Conservation (phyloP, 2,797 vertebrate genomes). For the Phylloscopus collybita region DNA sequence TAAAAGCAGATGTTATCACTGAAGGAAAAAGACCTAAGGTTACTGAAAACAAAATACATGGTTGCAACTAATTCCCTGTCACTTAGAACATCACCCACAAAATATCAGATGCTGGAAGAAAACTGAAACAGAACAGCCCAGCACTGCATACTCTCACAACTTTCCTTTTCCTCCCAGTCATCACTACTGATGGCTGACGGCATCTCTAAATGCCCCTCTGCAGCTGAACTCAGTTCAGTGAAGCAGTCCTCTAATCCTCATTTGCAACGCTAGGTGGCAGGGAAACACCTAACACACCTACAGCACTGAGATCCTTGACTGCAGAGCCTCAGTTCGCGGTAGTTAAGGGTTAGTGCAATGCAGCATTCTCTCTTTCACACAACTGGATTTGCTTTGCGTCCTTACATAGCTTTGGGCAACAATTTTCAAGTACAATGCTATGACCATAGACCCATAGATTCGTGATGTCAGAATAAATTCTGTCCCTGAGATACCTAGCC, state of each 20-base stretch:
- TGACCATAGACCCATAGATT: not conserved
- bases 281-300: not conserved
- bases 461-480: not conserved
- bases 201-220: not conserved
- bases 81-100: not conserved
- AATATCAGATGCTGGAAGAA: not conserved
- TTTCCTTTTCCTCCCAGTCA: accelerated
- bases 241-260: not conserved
- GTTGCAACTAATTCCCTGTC: not conserved
- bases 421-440: not conserved
- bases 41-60: not conserved
- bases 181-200: not conserved
- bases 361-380: not conserved
- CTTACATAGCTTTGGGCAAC: not conserved
- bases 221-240: not conserved
- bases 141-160: not conserved
- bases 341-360: not conserved
- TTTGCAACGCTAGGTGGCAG: conserved; percentile 28
- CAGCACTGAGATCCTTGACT: not conserved
- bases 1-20: not conserved
- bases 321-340: not conserved
- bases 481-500: not conserved
- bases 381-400: not conserved
- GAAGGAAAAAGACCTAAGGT: not conserved
- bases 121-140: not conserved